These are phyloP conservation scores for Galeruca laticollis DNA, from an alignment of 2,888 invertebrate genomes.

Conservation along the genomic window DNA sequence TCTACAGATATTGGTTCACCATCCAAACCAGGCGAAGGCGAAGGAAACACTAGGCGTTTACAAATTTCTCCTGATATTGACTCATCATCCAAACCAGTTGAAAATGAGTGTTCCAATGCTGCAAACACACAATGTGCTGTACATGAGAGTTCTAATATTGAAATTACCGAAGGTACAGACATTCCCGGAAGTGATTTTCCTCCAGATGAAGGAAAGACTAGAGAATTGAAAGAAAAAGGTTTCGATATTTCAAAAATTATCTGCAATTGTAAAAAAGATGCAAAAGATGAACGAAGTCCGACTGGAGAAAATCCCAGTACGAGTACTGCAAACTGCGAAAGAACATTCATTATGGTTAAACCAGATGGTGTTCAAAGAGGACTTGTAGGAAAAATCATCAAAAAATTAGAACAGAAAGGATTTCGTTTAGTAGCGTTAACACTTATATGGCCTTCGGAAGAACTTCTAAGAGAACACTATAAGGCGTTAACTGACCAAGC, in stretches of 20 bases:
- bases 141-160: not conserved
- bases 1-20: not conserved
- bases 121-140: no score
- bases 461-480: slow-evolving; percentile 90
- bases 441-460: slow-evolving; percentile 87
- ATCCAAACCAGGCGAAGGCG: not conserved
- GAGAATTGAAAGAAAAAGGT: not conserved
- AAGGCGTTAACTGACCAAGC: slow-evolving; percentile 87
- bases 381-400: slow-evolving; percentile 92
- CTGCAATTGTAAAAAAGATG: not conserved
- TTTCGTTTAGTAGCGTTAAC: slow-evolving; percentile 96
- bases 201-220: slow-evolving; percentile 1
- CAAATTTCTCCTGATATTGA: not conserved
- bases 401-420: slow-evolving; percentile 94
- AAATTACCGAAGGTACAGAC: not conserved
- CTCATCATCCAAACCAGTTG: not conserved
- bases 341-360: slow-evolving; percentile 97
- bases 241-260: not conserved
- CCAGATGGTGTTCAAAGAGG: slow-evolving; percentile 98
- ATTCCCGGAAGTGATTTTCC: not conserved
- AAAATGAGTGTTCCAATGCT: not conserved
- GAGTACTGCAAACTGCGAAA: slow-evolving; percentile 71
- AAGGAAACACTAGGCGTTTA: not conserved
- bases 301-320: not conserved
- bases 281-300: not conserved